phyloP scores from a whole-genome alignment of 2,113 vertebrate species.

The Psettodes erumei region DNA sequence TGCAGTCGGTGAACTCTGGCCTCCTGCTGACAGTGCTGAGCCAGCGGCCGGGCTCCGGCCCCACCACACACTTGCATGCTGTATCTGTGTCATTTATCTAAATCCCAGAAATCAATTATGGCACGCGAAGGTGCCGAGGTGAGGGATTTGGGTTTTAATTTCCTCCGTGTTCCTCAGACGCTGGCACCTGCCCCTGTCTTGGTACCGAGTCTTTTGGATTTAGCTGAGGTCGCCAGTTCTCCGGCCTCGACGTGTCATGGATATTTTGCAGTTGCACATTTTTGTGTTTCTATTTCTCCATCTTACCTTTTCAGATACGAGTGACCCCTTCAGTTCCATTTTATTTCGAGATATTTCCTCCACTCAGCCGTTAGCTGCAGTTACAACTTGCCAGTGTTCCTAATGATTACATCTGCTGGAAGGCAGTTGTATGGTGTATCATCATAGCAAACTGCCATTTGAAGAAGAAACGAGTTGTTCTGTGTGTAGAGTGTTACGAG shows the following conservation, averaged over 20 bases:
- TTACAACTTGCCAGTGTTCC: neutral
- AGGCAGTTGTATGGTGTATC: neutral
- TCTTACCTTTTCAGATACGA: slow-evolving; percentile 12
- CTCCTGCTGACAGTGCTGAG: slow-evolving; percentile 51
- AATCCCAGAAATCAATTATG: slow-evolving; percentile 74
- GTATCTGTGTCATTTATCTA: slow-evolving; percentile 72
- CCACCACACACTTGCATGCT: slow-evolving; percentile 22
- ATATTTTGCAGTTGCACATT: slow-evolving; percentile 46
- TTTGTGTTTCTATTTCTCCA: slow-evolving; percentile 25
- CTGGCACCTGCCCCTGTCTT: slow-evolving; percentile 38
- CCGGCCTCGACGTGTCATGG: slow-evolving; percentile 47
- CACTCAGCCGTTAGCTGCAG: neutral
- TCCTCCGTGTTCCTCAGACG: slow-evolving; percentile 46
- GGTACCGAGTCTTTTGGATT: slow-evolving; percentile 53
- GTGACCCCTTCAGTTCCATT: neutral
- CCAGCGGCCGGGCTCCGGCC: slow-evolving; percentile 18
- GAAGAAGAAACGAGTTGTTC: neutral
- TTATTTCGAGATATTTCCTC: neutral
- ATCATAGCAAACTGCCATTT: neutral
- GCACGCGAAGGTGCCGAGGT: slow-evolving; percentile 42
- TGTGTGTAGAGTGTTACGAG: neutral
- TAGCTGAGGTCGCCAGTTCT: slow-evolving; percentile 54
- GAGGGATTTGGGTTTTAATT: slow-evolving; percentile 64
- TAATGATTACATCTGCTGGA: neutral
- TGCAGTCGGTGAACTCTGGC: slow-evolving; percentile 40